Base-by-base conservation (phyloP, 2,797 vertebrate genomes). In the Zalophus californianus region DNA sequence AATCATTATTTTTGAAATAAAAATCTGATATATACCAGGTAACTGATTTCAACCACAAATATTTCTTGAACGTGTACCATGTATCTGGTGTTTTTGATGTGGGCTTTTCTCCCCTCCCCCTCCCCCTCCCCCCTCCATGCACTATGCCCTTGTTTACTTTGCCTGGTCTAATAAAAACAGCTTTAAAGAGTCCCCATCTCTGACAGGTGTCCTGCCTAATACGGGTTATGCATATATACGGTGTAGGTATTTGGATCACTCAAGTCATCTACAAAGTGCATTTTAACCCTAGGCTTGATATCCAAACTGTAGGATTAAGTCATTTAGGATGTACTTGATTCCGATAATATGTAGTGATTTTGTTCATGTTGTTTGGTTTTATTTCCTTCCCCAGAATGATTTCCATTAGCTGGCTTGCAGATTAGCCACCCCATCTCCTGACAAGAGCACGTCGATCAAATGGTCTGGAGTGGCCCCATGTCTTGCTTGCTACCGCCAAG, bases 371-470 rank as follows among this genome's bases (percentile, higher is more conserved):
- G 96, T 98, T 99, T 98, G 97, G 98, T 98, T 99, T 99, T 99
- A 99, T 99, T 99, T 99, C 99, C 99, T 99, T 98, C 98, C 98
- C 98, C 98, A 98, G 99, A 99, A 99, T 98, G 98, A 99, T 98
- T 99, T 94, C 99, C 99, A 99, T 99, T 99, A 99, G 99, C 99
- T 99, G 98, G 98, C 97, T 98, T 98, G 98, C 98, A 99, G 98
- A 99, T 99, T 98, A 98, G 99, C 98, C 98, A 97, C 98, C 98
- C 99, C 98, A 98, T 99, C 99, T 99, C 98, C 99, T 98, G 99
- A 99, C 98, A 99, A 99, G 99, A 98, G 97, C 98, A 87, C 98
- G 99, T 99, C 98, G 99, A 99, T 99, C 99, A 99, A 98, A 98
- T 88, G 98, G 97, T 98, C 98, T 98, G 98, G 98, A 98, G 98